Base-by-base conservation (phyloP, 2,797 vertebrate genomes). In the Sebastiscus tertius region DNA sequence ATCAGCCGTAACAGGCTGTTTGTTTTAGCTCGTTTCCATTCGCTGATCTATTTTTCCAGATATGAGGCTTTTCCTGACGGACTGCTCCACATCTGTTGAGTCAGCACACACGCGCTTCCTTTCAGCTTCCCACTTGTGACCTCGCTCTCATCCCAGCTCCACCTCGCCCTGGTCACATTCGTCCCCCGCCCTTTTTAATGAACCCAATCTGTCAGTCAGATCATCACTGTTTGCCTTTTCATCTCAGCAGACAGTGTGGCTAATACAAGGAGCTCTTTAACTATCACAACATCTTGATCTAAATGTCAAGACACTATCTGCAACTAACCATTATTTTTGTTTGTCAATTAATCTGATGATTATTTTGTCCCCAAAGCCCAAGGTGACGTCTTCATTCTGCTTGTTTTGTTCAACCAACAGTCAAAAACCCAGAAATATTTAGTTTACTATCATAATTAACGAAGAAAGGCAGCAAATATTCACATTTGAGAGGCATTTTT, bases 71-170 rank as follows among this genome's bases (percentile, higher is more conserved):
- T 89, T 92, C 88, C 91, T 82, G 88, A 89, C 54, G 16, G 66
- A 39, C 60, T 18, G 69, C 24, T 49, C 55, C 67, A 73, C 76
- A 88, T 92, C 88, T 93, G 93, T 83, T 74, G 90, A 94, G 72
- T 91, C 88, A 92, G 92, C 77, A 80, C 84, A 72, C 70, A 86
- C 66, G 10, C 20, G 58, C 79, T 94, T 95, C 93, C 93, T 89
- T 76, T 82, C 89, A 72, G 79, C 77, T 82, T 72, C 77, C 77
- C 83, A 93, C 73, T 86, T 80, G 66, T 79, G 85, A 90, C 82
- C 88, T 88, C 64, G 2, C 49, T 78, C 67, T 77, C 70, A 77
- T 77, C 74, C 56, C 67, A 42, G 59, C 65, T 13, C 11, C 11
- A 31, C 55, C 70, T 78, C 36, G 6, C 18, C 73, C 54, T 18